A percentile compares a stretch with the other conserved stretches of the same genome.
Conservation (phyloP, 2,113 vertebrate genomes). For the Petrocephalus microphthalmus region DNA sequence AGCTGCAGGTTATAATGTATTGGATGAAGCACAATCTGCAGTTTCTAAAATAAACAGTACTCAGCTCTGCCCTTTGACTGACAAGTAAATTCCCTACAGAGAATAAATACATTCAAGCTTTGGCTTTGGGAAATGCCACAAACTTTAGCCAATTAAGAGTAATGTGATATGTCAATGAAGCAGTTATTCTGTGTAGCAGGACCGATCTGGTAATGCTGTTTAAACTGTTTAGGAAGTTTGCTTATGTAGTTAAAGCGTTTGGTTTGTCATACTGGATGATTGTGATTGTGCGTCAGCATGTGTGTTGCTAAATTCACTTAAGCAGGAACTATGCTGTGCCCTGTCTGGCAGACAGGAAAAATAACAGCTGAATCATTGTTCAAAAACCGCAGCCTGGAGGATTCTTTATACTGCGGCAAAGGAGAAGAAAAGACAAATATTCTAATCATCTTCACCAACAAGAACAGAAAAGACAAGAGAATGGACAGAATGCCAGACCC, state of each 20-base stretch:
- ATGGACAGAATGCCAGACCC: not conserved
- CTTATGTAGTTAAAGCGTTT: not conserved
- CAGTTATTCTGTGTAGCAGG: not conserved
- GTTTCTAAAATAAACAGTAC: constrained; percentile 3
- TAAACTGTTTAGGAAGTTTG: not conserved
- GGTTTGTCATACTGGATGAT: not conserved
- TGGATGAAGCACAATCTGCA: not conserved
- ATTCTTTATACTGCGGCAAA: not conserved
- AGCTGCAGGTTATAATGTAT: not conserved
- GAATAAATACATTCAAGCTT: not conserved
- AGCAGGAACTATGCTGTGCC: not conserved
- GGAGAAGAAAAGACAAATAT: not conserved
- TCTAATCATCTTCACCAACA: not conserved
- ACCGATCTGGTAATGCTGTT: not conserved
- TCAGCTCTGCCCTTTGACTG: not conserved
- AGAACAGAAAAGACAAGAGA: not conserved
- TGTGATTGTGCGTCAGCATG: not conserved
- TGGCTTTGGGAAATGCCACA: not conserved
- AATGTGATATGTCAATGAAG: constrained; percentile 15
- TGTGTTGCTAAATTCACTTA: constrained; percentile 1
- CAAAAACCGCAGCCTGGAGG: not conserved
- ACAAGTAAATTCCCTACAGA: not conserved
- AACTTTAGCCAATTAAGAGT: not conserved
- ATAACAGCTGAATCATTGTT: not conserved
- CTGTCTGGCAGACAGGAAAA: not conserved